Percentiles rank a stretch among this genome's conserved stretches.
Conservation (phyloP, 2,888 invertebrate genomes). For the Ectropis crepuscularia region DNA sequence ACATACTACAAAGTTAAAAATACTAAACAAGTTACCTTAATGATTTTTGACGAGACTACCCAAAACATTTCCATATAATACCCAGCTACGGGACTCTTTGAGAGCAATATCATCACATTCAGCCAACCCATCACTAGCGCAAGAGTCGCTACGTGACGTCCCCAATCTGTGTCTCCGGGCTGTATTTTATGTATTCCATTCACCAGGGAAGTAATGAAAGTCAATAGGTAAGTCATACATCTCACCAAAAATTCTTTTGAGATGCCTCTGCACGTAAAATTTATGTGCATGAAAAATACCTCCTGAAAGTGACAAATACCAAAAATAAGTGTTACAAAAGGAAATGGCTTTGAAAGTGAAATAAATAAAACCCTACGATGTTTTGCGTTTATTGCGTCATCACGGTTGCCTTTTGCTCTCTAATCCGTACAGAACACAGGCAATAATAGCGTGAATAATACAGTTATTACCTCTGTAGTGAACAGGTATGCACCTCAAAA, state of each 20-base stretch:
- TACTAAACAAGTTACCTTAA: constrained; percentile 73
- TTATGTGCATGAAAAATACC: constrained; percentile 82
- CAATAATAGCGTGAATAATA: no score
- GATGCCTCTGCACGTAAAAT: constrained; percentile 56
- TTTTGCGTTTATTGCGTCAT: no score
- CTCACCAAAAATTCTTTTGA: constrained; percentile 12
- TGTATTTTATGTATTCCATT: not conserved
- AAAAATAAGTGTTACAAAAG: no score
- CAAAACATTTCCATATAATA: constrained; percentile 85
- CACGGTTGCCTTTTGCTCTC: no score
- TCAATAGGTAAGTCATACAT: constrained; percentile 1
- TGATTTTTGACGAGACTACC: constrained; percentile 80
- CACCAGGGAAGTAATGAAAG: constrained; percentile 1
- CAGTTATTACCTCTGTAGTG: no score
- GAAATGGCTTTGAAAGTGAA: not conserved
- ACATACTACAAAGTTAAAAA: no score
- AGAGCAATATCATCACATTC: constrained; percentile 82
- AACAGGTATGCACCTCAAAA: no score
- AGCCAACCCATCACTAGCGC: constrained; percentile 69
- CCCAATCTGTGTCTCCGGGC: constrained; percentile 4
- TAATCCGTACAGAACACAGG: no score
- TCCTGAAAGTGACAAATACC: constrained; percentile 47
- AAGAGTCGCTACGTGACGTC: constrained; percentile 11
- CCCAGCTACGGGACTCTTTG: constrained; percentile 82
- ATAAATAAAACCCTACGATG: no score